phyloP scores from a whole-genome alignment of 2,888 invertebrate species.

The Leucoma salicis region DNA sequence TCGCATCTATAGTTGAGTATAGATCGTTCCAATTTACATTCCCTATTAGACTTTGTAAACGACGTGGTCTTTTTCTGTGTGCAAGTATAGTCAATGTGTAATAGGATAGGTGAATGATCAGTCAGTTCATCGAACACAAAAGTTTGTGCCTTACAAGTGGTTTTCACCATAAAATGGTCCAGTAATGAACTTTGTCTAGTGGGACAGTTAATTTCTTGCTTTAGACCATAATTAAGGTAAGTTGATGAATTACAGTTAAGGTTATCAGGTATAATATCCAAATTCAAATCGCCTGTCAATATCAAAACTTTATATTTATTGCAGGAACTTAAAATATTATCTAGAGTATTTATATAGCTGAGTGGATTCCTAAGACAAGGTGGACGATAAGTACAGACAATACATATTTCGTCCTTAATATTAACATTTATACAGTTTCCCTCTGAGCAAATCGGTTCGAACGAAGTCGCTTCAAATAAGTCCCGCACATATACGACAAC shows the following conservation, averaged over 20 bases:
- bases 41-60: neutral
- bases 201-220: constrained; percentile 5
- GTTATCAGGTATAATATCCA: neutral
- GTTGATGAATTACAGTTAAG: neutral
- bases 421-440: neutral
- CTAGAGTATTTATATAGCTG: neutral
- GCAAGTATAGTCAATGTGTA: neutral
- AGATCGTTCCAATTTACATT: neutral
- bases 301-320: neutral
- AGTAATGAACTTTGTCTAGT: constrained; percentile 6
- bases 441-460: neutral
- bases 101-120: constrained; percentile 5
- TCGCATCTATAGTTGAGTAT: neutral
- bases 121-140: constrained; percentile 5
- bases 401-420: neutral
- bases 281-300: neutral
- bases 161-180: constrained; percentile 12
- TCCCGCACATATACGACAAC: neutral
- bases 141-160: neutral
- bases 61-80: neutral
- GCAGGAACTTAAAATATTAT: neutral
- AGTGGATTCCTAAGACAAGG: neutral
- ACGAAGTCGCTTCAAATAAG: neutral
- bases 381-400: too few species aligned
- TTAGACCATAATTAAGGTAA: constrained; percentile 4